Percentiles rank a stretch among this genome's conserved stretches.
phyloP scores from a whole-genome alignment of 2,113 vertebrate genomes.

The Balaeniceps rex region DNA sequence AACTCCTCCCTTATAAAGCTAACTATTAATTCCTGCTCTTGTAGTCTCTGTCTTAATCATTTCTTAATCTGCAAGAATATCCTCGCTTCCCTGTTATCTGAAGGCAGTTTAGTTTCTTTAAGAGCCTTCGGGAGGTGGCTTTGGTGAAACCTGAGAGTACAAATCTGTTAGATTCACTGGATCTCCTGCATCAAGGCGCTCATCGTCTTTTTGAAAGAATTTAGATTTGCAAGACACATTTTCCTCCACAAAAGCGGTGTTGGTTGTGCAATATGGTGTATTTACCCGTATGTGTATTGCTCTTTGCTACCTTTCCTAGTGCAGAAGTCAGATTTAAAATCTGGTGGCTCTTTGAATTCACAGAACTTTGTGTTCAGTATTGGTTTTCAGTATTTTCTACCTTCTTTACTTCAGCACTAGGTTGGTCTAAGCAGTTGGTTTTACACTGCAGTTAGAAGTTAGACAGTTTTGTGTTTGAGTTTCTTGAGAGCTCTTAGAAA shows the following conservation, averaged over 20 bases:
- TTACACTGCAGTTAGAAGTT: not conserved
- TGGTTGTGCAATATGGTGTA: not conserved
- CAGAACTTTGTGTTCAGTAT: not conserved
- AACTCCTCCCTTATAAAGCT: not conserved
- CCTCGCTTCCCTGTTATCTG: not conserved
- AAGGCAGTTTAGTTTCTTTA: not conserved
- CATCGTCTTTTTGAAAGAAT: too few relatives aligned
- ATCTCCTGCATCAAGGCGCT: not conserved
- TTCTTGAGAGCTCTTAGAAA: not conserved
- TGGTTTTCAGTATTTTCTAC: not conserved
- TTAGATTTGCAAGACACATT: not conserved
- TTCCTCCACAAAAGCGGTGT: not conserved
- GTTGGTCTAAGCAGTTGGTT: not conserved
- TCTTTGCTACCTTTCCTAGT: not conserved
- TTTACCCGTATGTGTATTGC: not conserved
- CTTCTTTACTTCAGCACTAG: not conserved
- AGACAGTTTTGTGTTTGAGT: not conserved
- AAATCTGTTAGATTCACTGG: fast-evolving
- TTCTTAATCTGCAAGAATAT: not conserved
- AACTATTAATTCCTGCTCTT: not conserved
- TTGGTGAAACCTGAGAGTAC: not conserved
- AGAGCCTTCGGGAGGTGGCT: not conserved
- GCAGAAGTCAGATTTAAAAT: not conserved
- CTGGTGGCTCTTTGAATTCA: not conserved
- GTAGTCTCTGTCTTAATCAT: not conserved